Base-by-base conservation (phyloP, 1,140 invertebrate species). In the Musca vetustissima region DNA sequence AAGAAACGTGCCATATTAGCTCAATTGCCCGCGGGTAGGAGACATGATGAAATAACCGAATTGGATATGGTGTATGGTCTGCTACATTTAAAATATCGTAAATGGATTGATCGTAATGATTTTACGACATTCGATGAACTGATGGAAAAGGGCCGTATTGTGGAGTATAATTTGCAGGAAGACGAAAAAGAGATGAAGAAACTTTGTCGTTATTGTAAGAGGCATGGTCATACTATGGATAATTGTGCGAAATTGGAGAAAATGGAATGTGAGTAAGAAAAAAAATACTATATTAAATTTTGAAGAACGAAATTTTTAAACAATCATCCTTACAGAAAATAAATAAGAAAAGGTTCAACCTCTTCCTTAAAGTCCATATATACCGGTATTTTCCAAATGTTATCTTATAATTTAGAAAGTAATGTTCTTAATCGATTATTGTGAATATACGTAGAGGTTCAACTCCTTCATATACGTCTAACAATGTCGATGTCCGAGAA, bases 41-140 rank as follows among this genome's bases (percentile, higher is more conserved):
- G 80, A 1, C 80, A 81, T 64, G 57, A 76, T 64, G 79, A 81
- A 61, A 75, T 80, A 32, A 75, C 74, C 4, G 75, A 81, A 21
- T 21, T 81, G 70, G 79, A 81, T 52, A 73, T 81, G 24, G 52
- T 81, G 11, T 81, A 79, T 55, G 74, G 80, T 4, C 70, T 80
- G 57, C 57, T 81, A n/a, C 76, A 78, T 64, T 75, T 80, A 50
- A 80, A 80, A 61, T 80, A 78, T 61, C 78, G 78, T 28, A 73
- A 80, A 50, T 70, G 76, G 59, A 78, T 80, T 53, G 9, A 73
- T 11, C 78, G 78, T 48, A 69, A 73, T 8, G 61, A 68, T 53
- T 49, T 80, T 6, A 32, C 64, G n/a, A 73, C 75, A 32, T 80
- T 80, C 53, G 70, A 72, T 28, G 76, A 77, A 7, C 73, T 80